A percentile compares a stretch with the other conserved stretches of the same genome.
These are phyloP conservation scores for Parthenolecanium corni DNA, from an alignment of 2,888 invertebrate genomes.

Conservation along the genomic window DNA sequence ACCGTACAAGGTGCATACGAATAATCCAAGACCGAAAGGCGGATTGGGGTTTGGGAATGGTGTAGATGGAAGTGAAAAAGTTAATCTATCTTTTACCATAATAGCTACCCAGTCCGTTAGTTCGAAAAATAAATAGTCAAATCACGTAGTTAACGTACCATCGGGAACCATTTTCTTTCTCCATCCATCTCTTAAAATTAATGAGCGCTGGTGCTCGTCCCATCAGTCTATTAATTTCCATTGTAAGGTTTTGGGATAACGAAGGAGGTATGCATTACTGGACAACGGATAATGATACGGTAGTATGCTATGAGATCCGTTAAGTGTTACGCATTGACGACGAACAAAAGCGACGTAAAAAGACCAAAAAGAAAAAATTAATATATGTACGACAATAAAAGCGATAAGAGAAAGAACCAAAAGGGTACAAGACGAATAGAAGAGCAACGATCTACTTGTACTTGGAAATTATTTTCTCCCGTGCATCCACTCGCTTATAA, in stretches of 20 bases:
- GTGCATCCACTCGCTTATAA: too few relatives aligned
- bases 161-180: neutral
- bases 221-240: slow-evolving; percentile 6
- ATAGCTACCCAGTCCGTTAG: slow-evolving; percentile 1
- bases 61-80: too few relatives aligned
- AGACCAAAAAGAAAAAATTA: too few relatives aligned
- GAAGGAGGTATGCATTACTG: slow-evolving; percentile 2
- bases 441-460: too few relatives aligned
- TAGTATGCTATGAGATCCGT: neutral
- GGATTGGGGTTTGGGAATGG: too few relatives aligned
- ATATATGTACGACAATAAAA: too few relatives aligned
- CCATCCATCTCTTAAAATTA: neutral
- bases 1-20: too few relatives aligned
- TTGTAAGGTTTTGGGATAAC: neutral
- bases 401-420: too few relatives aligned
- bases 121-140: slow-evolving; percentile 13
- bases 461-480: too few relatives aligned
- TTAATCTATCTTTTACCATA: neutral
- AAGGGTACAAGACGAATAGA: too few relatives aligned
- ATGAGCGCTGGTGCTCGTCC: slow-evolving; percentile 1
- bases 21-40: too few relatives aligned
- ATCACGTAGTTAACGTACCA: slow-evolving; percentile 8
- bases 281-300: slow-evolving; percentile 7
- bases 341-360: too few relatives aligned
- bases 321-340: slow-evolving; percentile 5